A percentile compares a stretch with the other conserved stretches of the same genome.
phyloP scores from a whole-genome alignment of 2,113 vertebrate genomes.

The Perognathus longimembris region DNA sequence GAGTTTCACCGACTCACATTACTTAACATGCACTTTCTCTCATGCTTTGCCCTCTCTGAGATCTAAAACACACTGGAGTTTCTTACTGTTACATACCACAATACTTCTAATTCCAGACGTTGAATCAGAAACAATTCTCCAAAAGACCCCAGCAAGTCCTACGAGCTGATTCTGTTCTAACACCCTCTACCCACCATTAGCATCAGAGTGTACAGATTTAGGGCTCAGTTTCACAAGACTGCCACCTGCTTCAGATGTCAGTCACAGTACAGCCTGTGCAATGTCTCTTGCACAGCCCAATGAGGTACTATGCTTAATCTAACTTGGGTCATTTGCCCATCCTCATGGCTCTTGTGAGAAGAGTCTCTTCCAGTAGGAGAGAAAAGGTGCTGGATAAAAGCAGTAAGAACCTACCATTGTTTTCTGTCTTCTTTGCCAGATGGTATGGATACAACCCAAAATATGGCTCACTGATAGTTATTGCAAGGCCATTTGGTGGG shows the following conservation, averaged over 20 bases:
- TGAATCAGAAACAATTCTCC: background rate
- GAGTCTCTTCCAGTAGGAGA: background rate
- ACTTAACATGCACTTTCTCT: background rate
- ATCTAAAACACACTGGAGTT: background rate
- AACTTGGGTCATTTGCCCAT: background rate
- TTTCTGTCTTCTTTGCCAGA: constrained; percentile 13
- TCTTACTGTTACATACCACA: background rate
- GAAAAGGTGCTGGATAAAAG: background rate
- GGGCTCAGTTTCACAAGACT: background rate
- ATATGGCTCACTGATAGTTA: background rate
- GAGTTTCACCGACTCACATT: background rate
- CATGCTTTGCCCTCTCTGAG: background rate
- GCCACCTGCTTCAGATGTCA: background rate
- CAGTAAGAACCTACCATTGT: background rate
- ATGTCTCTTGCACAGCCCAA: background rate
- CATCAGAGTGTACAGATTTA: background rate
- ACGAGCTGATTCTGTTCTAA: background rate
- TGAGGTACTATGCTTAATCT: background rate
- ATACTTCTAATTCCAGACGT: background rate
- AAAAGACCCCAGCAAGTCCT: background rate
- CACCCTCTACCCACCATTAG: background rate
- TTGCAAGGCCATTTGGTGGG: background rate
- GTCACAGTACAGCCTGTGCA: background rate
- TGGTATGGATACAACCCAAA: background rate
- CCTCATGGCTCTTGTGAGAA: background rate